Evolutionary conservation across 2,797 vertebrate genomes (phyloP).

Genomic region (Poecilia velifera): DNA sequence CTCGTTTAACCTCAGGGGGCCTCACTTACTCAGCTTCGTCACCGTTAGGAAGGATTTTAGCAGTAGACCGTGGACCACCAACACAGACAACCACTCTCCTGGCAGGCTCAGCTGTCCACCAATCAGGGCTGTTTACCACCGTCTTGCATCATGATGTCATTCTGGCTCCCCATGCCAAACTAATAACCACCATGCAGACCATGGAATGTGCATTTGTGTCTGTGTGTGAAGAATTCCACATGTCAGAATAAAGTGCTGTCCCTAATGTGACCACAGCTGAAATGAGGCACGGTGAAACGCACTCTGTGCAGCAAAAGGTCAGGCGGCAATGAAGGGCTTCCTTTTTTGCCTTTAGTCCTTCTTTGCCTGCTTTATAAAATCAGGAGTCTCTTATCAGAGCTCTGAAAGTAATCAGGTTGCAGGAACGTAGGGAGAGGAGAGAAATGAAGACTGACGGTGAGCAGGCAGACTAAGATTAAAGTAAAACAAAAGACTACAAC

Average conservation of each 20-base stretch:
- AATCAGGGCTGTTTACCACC: slow-evolving; percentile 79
- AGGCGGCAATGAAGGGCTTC: slow-evolving; percentile 64
- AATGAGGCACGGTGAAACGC: slow-evolving; percentile 63
- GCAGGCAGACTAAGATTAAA: slow-evolving; percentile 55
- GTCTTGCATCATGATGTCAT: slow-evolving; percentile 78
- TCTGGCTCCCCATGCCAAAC: slow-evolving; percentile 67
- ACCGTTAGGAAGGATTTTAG: slow-evolving; percentile 52
- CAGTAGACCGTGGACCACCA: slow-evolving; percentile 72
- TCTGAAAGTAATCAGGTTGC: slow-evolving; percentile 65
- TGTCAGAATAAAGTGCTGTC: slow-evolving; percentile 62
- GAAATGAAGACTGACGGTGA: slow-evolving; percentile 41
- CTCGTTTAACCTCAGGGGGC: slow-evolving; percentile 54
- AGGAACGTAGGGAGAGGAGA: slow-evolving; percentile 50
- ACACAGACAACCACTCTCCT: slow-evolving; percentile 72
- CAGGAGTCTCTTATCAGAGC: slow-evolving; percentile 72
- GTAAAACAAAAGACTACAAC: slow-evolving; percentile 62
- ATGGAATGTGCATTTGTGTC: slow-evolving; percentile 62
- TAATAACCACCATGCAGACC: slow-evolving; percentile 64
- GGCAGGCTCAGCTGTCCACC: slow-evolving; percentile 75
- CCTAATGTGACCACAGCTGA: slow-evolving; percentile 67
- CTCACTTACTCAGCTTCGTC: slow-evolving; percentile 41
- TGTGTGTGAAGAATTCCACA: slow-evolving; percentile 69
- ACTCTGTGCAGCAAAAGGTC: slow-evolving; percentile 67
- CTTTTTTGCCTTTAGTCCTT: slow-evolving; percentile 50
- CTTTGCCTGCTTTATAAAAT: slow-evolving; percentile 47